Evolutionary conservation across 2,888 invertebrate genomes (phyloP).

Genomic region (Cryptocephalus moraei): DNA sequence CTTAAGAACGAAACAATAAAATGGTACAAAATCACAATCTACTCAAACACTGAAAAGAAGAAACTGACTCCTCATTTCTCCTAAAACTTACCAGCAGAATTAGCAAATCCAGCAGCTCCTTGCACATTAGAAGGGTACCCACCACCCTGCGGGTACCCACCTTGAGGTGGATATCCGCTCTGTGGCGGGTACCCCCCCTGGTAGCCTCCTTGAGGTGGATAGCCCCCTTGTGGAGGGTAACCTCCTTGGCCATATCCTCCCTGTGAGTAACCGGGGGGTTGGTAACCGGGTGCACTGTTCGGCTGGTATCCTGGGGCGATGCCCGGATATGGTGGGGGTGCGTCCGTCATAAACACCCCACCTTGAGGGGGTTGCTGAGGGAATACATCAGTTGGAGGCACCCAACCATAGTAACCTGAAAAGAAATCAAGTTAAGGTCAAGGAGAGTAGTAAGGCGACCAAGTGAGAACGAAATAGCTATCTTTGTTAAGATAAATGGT

Average conservation of each 20-base stretch:
- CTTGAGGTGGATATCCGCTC: conserved; percentile 4
- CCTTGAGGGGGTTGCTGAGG: conserved; percentile 64
- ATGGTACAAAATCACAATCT: too few species aligned
- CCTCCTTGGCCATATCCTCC: conserved; percentile 12
- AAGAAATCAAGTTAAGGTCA: not conserved
- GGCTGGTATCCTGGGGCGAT: conserved; percentile 43
- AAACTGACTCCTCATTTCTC: too few species aligned
- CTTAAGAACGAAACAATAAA: too few species aligned
- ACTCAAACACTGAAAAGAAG: too few species aligned
- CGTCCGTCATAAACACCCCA: conserved; percentile 80
- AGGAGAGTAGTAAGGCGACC: too few species aligned
- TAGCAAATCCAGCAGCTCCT: not conserved
- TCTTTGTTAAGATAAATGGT: too few species aligned
- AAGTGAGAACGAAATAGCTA: too few species aligned
- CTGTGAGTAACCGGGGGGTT: conserved; percentile 25
- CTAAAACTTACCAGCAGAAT: too few species aligned
- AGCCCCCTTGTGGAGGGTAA: conserved; percentile 9
- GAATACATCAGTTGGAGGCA: conserved; percentile 69
- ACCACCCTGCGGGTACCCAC: conserved; percentile 3
- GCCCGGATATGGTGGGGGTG: conserved; percentile 92
- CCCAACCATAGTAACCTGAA: conserved; percentile 83
- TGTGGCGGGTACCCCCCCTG: conserved; percentile 9
- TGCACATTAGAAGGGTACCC: not conserved
- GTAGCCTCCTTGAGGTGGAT: conserved; percentile 17
- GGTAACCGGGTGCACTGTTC: conserved; percentile 19